Evolutionary conservation across 2,888 invertebrate genomes (phyloP).

Genomic region (Molanna angustata): DNA sequence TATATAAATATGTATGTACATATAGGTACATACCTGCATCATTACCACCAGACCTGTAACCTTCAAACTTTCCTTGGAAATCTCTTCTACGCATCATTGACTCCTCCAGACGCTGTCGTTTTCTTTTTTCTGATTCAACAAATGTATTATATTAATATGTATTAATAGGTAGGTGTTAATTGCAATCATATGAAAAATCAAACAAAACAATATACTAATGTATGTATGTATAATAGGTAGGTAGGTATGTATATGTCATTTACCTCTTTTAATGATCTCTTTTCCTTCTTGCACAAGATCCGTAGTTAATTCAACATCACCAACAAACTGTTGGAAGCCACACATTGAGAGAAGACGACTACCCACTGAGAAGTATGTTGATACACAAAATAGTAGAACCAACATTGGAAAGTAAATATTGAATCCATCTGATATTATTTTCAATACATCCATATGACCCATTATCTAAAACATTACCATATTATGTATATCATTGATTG

Average conservation of each 20-base stretch:
- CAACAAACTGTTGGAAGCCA: constrained; percentile 96
- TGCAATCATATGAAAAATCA: not conserved
- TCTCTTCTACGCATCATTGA: constrained; percentile 71
- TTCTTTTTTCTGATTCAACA: constrained; percentile 66
- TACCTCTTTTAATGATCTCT: constrained; percentile 87
- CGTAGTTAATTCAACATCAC: constrained; percentile 89
- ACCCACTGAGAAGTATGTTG: constrained; percentile 93
- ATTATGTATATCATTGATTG: too few relatives aligned
- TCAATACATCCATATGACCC: constrained; percentile 99
- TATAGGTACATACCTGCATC: constrained; percentile 28
- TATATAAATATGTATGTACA: too few relatives aligned
- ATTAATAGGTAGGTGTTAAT: not conserved
- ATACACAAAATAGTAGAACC: constrained; percentile 84
- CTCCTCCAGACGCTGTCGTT: constrained; percentile 78
- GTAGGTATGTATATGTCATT: too few relatives aligned
- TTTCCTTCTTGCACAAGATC: constrained; percentile 93
- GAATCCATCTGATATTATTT: constrained; percentile 95
- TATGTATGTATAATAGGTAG: too few relatives aligned
- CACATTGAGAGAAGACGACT: constrained; percentile 84
- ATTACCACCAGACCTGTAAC: constrained; percentile 44
- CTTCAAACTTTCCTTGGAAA: constrained; percentile 64
- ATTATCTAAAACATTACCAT: constrained; percentile 84
- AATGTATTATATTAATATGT: not conserved
- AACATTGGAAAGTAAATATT: constrained; percentile 99
- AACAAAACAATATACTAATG: too few relatives aligned